phyloP scores from a whole-genome alignment of 2,113 vertebrate species.

The Semicossyphus pulcher region DNA sequence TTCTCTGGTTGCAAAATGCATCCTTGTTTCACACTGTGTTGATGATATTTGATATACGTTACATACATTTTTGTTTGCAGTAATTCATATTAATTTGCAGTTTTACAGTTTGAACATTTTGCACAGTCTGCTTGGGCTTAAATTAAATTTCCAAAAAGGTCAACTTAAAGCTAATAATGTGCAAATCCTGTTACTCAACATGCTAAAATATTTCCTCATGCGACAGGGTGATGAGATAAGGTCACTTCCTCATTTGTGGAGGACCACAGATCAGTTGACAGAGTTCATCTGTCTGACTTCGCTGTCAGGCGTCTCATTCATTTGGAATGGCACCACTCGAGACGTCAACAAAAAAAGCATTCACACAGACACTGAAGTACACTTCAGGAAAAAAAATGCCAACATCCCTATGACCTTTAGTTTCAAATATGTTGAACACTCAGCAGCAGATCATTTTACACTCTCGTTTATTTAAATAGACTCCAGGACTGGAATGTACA shows the following conservation, averaged over 20 bases:
- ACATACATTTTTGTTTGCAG: neutral
- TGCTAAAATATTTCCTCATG: neutral
- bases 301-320: neutral
- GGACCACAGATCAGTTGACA: neutral
- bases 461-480: slow-evolving; percentile 80
- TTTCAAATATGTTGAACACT: neutral
- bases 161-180: slow-evolving; percentile 6
- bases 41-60: too few species aligned
- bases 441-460: slow-evolving; percentile 39
- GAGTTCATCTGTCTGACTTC: neutral
- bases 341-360: neutral
- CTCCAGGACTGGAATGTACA: slow-evolving; percentile 73
- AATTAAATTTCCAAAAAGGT: slow-evolving; percentile 5
- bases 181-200: neutral
- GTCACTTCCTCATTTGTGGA: slow-evolving; percentile 37
- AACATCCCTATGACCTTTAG: slow-evolving; percentile 7
- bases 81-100: too few species aligned
- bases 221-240: neutral
- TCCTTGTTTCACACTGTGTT: too few species aligned
- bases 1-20: too few species aligned
- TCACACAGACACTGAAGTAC: neutral
- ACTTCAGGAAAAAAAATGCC: neutral
- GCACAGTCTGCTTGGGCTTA: neutral
- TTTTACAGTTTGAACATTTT: neutral
- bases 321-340: neutral